Conservation (phyloP, 2,888 invertebrate species). For the Pyrrhia umbra region DNA sequence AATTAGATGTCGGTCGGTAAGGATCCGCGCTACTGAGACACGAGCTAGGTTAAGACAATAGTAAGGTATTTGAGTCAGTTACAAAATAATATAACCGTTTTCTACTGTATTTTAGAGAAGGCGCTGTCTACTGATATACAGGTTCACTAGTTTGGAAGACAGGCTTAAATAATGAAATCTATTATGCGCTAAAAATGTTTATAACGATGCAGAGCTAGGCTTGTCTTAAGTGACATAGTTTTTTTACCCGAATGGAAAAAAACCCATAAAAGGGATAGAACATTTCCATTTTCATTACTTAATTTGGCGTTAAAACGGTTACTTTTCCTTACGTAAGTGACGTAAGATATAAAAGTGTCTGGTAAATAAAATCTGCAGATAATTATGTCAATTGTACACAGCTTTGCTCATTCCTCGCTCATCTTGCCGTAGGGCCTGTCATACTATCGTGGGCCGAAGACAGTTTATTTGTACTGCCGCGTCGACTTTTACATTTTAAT, state of each 20-base stretch:
- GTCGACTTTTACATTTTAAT: slow-evolving; percentile 82
- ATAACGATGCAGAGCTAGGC: too few species aligned
- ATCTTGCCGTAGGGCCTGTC: slow-evolving; percentile 24
- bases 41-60: slow-evolving; percentile 12
- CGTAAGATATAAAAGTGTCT: not conserved
- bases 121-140: too few species aligned
- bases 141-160: too few species aligned
- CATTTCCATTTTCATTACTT: too few species aligned
- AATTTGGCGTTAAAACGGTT: not conserved
- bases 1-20: slow-evolving; percentile 72
- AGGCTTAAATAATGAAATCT: too few species aligned
- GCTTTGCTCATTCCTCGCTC: slow-evolving; percentile 21
- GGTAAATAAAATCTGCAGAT: not conserved
- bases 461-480: slow-evolving; percentile 77
- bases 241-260: not conserved
- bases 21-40: slow-evolving; percentile 24
- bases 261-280: too few species aligned
- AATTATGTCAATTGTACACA: not conserved
- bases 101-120: too few species aligned
- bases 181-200: too few species aligned
- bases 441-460: slow-evolving; percentile 32
- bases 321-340: not conserved
- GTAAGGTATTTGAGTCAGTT: too few species aligned
- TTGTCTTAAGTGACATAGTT: not conserved
- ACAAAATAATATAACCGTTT: too few species aligned